Percentiles rank a stretch among this genome's conserved stretches.
Conservation (phyloP, 2,113 vertebrate species). For the Petrocephalus zakoni region DNA sequence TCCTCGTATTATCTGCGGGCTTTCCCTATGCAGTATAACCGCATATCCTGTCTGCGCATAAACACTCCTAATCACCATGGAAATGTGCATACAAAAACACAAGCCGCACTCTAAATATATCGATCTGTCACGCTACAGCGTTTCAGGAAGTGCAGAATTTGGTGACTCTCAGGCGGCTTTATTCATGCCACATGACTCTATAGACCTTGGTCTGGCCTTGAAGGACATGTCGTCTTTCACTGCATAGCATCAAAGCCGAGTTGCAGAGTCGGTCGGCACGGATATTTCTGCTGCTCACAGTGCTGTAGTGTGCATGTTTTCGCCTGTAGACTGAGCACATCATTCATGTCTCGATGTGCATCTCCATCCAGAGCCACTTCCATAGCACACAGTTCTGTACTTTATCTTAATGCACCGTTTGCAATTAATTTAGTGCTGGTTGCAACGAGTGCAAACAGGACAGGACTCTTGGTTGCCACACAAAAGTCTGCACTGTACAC, state of each 20-base stretch:
- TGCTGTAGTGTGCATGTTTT: background rate
- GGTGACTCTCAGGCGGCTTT: background rate
- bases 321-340: background rate
- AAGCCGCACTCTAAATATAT: background rate
- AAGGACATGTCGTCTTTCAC: background rate
- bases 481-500: background rate
- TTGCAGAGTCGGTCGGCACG: background rate
- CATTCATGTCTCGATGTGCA: background rate
- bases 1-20: background rate
- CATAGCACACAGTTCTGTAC: background rate
- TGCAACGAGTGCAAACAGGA: background rate
- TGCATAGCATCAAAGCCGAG: background rate
- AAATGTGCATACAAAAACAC: constrained; percentile 34
- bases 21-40: background rate
- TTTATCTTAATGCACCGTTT: background rate
- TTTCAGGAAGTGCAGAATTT: constrained; percentile 28
- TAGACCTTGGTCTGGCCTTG: background rate
- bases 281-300: background rate
- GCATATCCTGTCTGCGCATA: constrained; percentile 11
- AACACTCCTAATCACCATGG: constrained; percentile 38
- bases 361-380: background rate
- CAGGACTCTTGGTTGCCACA: background rate
- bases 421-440: background rate
- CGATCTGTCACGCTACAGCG: background rate
- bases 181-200: background rate